These are phyloP conservation scores for Lapara coniferarum DNA, from an alignment of 2,888 invertebrate species.

Conservation along the genomic window DNA sequence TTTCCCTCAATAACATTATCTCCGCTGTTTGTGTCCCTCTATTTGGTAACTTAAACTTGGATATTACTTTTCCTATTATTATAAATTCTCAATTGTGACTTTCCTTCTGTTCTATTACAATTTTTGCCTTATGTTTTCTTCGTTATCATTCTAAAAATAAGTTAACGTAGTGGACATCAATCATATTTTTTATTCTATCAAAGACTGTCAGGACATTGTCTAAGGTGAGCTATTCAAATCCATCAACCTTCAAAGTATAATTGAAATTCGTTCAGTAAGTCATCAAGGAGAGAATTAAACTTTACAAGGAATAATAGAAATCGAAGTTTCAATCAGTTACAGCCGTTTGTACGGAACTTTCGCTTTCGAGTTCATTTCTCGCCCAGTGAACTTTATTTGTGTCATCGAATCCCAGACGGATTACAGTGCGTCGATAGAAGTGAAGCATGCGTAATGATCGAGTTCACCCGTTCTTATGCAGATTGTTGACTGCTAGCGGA, in stretches of 20 bases:
- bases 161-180: too few species aligned
- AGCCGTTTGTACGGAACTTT: constrained; percentile 14
- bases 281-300: constrained; percentile 13
- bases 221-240: too few species aligned
- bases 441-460: constrained; percentile 16
- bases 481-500: constrained; percentile 18
- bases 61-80: too few species aligned
- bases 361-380: constrained; percentile 11
- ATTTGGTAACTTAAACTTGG: too few species aligned
- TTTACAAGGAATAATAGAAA: constrained; percentile 6
- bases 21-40: too few species aligned
- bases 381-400: constrained; percentile 14
- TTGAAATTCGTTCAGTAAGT: constrained; percentile 10
- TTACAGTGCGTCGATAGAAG: constrained; percentile 14
- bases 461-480: constrained; percentile 15
- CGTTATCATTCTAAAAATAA: too few species aligned
- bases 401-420: constrained; percentile 13
- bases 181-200: too few species aligned
- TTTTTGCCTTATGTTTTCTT: too few species aligned
- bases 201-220: too few species aligned
- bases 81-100: too few species aligned
- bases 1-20: too few species aligned
- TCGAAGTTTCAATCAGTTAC: constrained; percentile 5
- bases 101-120: too few species aligned
- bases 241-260: neutral